phyloP scores from a whole-genome alignment of 2,888 invertebrate genomes.

The Athripsodes cinereus region DNA sequence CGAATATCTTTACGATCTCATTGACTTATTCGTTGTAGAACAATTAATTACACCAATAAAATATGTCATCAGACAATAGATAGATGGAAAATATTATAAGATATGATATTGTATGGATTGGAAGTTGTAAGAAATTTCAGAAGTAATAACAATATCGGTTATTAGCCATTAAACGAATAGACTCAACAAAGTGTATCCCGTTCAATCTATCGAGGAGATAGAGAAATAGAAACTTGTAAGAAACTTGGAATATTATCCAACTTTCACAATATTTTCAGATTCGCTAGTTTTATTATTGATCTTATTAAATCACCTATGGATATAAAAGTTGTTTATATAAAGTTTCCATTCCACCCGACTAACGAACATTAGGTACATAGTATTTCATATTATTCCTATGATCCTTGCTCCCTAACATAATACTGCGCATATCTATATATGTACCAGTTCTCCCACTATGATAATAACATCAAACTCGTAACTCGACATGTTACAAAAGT shows the following conservation, averaged over 20 bases:
- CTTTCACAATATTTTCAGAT: slow-evolving; percentile 27
- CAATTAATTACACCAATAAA: too few species aligned
- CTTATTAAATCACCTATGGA: slow-evolving; percentile 27
- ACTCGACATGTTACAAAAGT: too few species aligned
- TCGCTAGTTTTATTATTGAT: slow-evolving; percentile 23
- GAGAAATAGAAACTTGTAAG: slow-evolving; percentile 2
- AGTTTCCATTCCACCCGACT: slow-evolving; percentile 13
- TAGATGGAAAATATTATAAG: too few species aligned
- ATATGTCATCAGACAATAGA: too few species aligned
- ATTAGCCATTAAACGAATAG: slow-evolving; percentile 27
- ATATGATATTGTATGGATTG: too few species aligned
- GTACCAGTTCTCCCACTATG: too few species aligned
- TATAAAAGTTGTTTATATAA: slow-evolving; percentile 24
- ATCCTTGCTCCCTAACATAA: too few species aligned
- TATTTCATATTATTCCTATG: too few species aligned
- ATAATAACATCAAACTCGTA: too few species aligned
- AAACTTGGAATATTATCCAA: slow-evolving; percentile 24
- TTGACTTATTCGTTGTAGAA: too few species aligned
- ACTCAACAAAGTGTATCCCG: slow-evolving; percentile 11
- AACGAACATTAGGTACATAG: not conserved
- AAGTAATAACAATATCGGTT: slow-evolving; percentile 26
- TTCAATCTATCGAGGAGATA: not conserved
- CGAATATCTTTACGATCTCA: too few species aligned
- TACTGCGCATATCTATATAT: too few species aligned
- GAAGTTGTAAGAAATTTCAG: slow-evolving; percentile 14